Evolutionary conservation across 2,797 vertebrate species (phyloP), one percentile per base, ranked within the genome.

Genomic region (Vespertilio murinus): DNA sequence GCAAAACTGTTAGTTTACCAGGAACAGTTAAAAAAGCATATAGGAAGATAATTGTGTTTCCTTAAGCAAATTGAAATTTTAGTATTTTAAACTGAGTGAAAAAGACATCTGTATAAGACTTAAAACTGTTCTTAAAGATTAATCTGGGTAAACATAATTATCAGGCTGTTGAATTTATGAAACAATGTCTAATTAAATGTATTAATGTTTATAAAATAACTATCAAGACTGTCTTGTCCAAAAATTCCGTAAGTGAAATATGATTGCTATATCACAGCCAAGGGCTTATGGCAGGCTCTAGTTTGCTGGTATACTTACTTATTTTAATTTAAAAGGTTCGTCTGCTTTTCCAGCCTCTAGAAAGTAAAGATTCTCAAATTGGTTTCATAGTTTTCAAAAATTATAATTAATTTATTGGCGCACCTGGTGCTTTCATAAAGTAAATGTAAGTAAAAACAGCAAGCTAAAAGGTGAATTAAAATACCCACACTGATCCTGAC

Each of bases 331-430:
- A 71, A 94, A 94, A 91, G 13, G 25, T 22, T 18, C 23, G 25
- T 22, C 23, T 92, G 64, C 45, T 90, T 88, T 90, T 65, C 69
- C 33, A 94, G 81, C 56, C 20, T 87, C 35, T 59, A 86, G 54
- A 13, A 94, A 83, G 93, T 75, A 92, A 78, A 89, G 78, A 61
- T 91, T 73, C n/a, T 88, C 69, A 92, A 23, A 23, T 56, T 45
- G 77, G 25, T 86, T 95, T 91, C 82, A 65, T 23, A 77, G 64
- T 95, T 95, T 95, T 91, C 14, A 92, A 94, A 97, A 92, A 69
- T 61, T 73, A 73, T 35, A 89, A 49, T 86, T 78, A 69, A 64
- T 42, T 77, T 90, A 79, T 65, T 92, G 93, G 3, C 47, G 75
- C 47, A 88, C 9, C 52, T 61, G 61, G 33, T 35, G 25, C 59